Base-by-base conservation (phyloP, 2,113 vertebrate species). In the Nibea coibor region DNA sequence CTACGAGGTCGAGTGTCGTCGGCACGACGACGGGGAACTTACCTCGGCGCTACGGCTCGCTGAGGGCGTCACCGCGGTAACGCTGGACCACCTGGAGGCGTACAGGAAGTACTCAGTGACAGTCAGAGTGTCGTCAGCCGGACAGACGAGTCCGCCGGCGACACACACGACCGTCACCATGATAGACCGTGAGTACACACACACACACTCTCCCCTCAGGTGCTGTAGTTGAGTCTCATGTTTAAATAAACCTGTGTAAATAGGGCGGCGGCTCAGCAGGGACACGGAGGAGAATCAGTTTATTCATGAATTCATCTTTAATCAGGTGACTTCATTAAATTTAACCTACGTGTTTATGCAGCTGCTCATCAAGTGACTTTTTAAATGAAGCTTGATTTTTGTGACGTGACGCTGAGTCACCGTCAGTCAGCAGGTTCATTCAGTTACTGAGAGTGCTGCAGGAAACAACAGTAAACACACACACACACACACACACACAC, bases 111-210 rank as follows among this genome's bases (percentile, higher is more conserved):
- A 91, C 86, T 47, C 80, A 0, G 80, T 94, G 48, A 81, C 42
- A 0, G 83, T 92, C 10, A 65, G 91, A 10, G 81, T 89, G 77
- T 84, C 82, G 0, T 92, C 91, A 3, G 81, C 62, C 0, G 83
- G 83, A 26, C 72, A 81, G 69, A 83, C 24, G 2, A 90, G 91
- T 71, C 72, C 54, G 0, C 78, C 96, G 0, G 93, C 94, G 5
- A 95, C 96, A 72, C 96, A 96, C 83, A 96, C 94, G 78, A 96
- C 96, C 3, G 94, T 97, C 88, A 99, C 98, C 42, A 99, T 99
- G 98, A 99, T 99, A 0, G 98, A 98, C 92, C 94, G 98, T 99
- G 93, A 97, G 98, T 94, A 3, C 6, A 16, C 68, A n/a, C 24
- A n/a, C 24, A 42, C 28, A 19, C 26, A 31, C 15, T 24, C 43